Percentiles rank a stretch among this genome's conserved stretches.
Conservation (phyloP, 2,113 vertebrate species). For the Pomatostomus ruficeps region DNA sequence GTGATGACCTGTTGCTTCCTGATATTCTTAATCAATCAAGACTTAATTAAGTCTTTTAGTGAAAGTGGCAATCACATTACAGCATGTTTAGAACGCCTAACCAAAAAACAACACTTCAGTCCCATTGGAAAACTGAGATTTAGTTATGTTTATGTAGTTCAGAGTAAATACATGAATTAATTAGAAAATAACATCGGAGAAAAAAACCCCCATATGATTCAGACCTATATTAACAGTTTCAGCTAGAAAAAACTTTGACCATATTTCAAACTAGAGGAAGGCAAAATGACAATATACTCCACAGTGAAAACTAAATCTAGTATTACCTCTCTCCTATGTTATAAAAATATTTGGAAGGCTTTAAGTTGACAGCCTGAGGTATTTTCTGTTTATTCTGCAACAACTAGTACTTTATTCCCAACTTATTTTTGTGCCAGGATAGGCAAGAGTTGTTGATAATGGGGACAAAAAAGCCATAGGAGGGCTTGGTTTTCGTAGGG, state of each 20-base stretch:
- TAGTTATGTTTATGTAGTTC: not conserved
- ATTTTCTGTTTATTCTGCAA: not conserved
- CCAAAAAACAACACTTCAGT: not conserved
- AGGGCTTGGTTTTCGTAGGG: constrained; percentile 64
- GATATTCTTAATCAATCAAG: not conserved
- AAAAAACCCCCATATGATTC: not conserved
- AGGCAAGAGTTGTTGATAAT: constrained; percentile 76
- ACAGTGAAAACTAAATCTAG: not conserved
- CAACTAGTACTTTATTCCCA: constrained; percentile 66
- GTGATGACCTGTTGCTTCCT: not conserved
- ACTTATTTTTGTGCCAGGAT: constrained; percentile 79
- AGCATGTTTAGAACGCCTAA: not conserved
- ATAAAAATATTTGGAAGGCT: not conserved
- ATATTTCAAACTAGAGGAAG: not conserved
- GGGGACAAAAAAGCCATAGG: constrained; percentile 64
- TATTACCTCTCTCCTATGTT: not conserved
- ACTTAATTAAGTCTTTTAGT: not conserved
- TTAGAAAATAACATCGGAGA: not conserved
- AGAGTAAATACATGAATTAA: not conserved
- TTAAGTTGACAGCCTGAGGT: not conserved
- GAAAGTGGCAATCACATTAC: not conserved
- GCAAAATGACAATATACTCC: not conserved
- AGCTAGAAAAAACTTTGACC: not conserved
- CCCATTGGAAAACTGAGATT: not conserved
- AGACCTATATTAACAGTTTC: not conserved